A percentile compares a stretch with the other conserved stretches of the same genome.
These are phyloP conservation scores for Pristionchus japonicus DNA, from an alignment of 2,888 invertebrate species.

Conservation along the genomic window DNA sequence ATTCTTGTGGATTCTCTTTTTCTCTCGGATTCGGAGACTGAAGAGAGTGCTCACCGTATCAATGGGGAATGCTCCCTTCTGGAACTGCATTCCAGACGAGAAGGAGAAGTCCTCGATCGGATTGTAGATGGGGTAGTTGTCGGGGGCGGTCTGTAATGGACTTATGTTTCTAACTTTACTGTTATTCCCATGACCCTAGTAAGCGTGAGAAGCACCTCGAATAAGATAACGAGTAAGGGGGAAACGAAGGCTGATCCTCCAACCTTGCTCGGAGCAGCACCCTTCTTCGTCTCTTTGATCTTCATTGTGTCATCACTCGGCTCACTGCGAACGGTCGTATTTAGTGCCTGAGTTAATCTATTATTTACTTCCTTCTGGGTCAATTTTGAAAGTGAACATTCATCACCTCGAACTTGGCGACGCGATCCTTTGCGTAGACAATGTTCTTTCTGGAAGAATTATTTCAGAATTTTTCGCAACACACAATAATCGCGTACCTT, in stretches of 20 bases:
- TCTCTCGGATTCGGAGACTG: too few relatives aligned
- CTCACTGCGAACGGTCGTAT: slow-evolving; percentile 52
- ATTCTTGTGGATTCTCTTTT: too few relatives aligned
- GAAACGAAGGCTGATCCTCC: too few relatives aligned
- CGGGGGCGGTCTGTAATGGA: background rate
- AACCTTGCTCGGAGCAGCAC: background rate
- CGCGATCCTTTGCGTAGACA: slow-evolving; percentile 59
- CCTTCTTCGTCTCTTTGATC: background rate
- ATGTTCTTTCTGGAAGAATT: slow-evolving; percentile 54
- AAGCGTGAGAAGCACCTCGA: too few relatives aligned
- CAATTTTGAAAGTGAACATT: too few relatives aligned
- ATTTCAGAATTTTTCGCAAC: too few relatives aligned
- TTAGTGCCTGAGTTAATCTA: slow-evolving; percentile 46
- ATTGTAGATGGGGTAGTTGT: slow-evolving; percentile 61
- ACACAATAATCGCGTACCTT: background rate
- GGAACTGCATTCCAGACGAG: slow-evolving; percentile 55
- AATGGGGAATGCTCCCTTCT: slow-evolving; percentile 59
- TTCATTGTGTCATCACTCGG: slow-evolving; percentile 33
- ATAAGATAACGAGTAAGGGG: too few relatives aligned
- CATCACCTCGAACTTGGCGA: slow-evolving; percentile 54
- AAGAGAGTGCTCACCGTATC: slow-evolving; percentile 56
- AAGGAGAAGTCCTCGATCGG: slow-evolving; percentile 57
- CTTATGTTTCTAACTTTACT: background rate
- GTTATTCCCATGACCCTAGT: too few relatives aligned
- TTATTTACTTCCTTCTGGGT: too few relatives aligned